phyloP scores from a whole-genome alignment of 1,140 invertebrate species.

The Cepaea nemoralis region DNA sequence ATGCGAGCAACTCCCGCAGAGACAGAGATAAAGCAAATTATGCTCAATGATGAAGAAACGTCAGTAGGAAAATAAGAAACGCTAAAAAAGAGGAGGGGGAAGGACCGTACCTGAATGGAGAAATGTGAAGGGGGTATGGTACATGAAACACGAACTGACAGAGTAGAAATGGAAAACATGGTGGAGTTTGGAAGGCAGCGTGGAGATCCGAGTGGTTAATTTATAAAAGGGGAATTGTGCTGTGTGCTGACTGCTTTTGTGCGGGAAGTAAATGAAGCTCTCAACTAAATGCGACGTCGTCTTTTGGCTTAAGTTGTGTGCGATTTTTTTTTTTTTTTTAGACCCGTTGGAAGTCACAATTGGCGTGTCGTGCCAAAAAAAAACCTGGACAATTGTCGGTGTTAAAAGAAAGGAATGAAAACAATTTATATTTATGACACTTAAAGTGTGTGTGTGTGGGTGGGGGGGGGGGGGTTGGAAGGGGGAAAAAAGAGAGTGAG shows the following conservation, averaged over 20 bases:
- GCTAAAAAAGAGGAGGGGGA: background rate
- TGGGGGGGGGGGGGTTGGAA: no score
- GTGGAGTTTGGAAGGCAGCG: background rate
- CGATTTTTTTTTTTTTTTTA: no score
- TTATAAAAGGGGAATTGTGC: background rate
- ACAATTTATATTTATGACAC: no score
- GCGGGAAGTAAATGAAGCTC: conserved; percentile 4
- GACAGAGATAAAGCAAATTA: background rate
- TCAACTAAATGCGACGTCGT: background rate
- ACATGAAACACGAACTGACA: background rate
- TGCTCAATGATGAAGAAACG: background rate
- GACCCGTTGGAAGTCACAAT: background rate
- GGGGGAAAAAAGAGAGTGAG: no score
- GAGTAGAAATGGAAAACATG: background rate
- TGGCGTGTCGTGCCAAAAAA: background rate
- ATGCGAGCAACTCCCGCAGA: background rate
- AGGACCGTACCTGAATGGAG: background rate
- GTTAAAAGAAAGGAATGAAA: background rate
- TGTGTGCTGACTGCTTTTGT: background rate
- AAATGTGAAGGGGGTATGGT: background rate
- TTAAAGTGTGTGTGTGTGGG: no score
- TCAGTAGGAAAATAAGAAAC: background rate
- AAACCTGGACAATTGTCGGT: background rate
- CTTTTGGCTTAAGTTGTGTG: background rate
- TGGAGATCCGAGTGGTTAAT: background rate